Evolutionary conservation across 35 echinoderm and acorn worm genomes (phyloP), one percentile per base, ranked within the genome.

Genomic region (Holothuria glaberrima): DNA sequence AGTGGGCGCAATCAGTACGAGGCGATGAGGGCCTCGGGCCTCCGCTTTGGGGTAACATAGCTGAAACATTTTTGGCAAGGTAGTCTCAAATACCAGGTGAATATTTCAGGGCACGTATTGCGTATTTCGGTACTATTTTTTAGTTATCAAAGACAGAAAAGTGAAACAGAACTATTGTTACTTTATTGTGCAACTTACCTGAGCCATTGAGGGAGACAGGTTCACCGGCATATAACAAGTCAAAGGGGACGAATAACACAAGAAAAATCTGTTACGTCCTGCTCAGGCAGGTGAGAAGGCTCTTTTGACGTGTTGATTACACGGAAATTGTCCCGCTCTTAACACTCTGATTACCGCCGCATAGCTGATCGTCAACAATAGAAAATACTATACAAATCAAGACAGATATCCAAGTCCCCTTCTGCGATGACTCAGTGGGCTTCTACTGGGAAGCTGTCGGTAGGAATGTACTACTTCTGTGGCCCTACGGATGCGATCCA

Each of bases 131-230:
- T 9, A 54, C 9, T 17, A 5, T 14, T 54, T 9, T 14, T 1
- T 14, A 54, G 44, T 46, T 46, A 46, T 46, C 10, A 5, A 5
- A 5, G 13, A 14, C 50, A 14, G 16, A 17, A 54, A 54, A 54
- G 50, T 54, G 5, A 54, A 54, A 5, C 50, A 54, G 12, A 54
- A 5, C 50, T 54, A 5, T 54, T 54, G 50, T 54, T 5, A 54
- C 5, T 54, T 5, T 17, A 54, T 14, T 54, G 46, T 0, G 16
- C 3, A n/a, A 84, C 85, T 71, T 87, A 87, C 85, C 85, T 87
- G 85, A 87, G 85, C 85, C 85, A 87, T 87, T 26, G 85, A 50
- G 25, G 85, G 85, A 27, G 85, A 87, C 17, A 87, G 85, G 44
- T 87, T 87, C 3, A 87, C 66, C 60, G 85, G 85, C 85, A 87